Evolutionary conservation across 2,797 vertebrate species (phyloP).

Genomic region (Zenarchopterus dispar): DNA sequence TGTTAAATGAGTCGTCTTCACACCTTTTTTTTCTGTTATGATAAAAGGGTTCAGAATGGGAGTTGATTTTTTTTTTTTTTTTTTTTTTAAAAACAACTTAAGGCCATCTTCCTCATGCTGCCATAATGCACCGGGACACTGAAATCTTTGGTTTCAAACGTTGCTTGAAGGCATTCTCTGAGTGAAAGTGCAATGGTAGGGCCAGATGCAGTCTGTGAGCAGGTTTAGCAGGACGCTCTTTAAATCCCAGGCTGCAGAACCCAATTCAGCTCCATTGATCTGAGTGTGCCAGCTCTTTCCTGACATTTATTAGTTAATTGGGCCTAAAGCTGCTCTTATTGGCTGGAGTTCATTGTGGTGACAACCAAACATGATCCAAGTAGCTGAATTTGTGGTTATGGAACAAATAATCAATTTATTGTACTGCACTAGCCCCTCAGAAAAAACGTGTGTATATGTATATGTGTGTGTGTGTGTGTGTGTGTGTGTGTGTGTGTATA

Average conservation of each 20-base stretch:
- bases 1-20: no score
- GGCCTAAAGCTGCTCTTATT: slow-evolving; percentile 58
- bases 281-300: slow-evolving; percentile 55
- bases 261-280: slow-evolving; percentile 64
- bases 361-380: slow-evolving; percentile 44
- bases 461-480: no score
- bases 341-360: slow-evolving; percentile 46
- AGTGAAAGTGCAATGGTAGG: slow-evolving; percentile 22
- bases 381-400: slow-evolving; percentile 1
- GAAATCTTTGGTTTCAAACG: not conserved
- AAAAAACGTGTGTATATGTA: no score
- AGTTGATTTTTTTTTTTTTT: slow-evolving; percentile 22
- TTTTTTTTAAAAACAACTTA: slow-evolving; percentile 17
- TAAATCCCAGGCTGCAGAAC: slow-evolving; percentile 12
- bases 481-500: no score
- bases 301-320: slow-evolving; percentile 76
- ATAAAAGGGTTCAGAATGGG: not conserved
- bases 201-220: not conserved
- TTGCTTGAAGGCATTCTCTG: not conserved
- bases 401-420: no score
- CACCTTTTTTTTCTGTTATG: no score
- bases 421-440: no score
- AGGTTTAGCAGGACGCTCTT: slow-evolving; percentile 36
- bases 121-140: not conserved
- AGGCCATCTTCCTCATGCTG: slow-evolving; percentile 2